phyloP scores from a whole-genome alignment of 2,113 vertebrate genomes.

The Vulpes lagopus region DNA sequence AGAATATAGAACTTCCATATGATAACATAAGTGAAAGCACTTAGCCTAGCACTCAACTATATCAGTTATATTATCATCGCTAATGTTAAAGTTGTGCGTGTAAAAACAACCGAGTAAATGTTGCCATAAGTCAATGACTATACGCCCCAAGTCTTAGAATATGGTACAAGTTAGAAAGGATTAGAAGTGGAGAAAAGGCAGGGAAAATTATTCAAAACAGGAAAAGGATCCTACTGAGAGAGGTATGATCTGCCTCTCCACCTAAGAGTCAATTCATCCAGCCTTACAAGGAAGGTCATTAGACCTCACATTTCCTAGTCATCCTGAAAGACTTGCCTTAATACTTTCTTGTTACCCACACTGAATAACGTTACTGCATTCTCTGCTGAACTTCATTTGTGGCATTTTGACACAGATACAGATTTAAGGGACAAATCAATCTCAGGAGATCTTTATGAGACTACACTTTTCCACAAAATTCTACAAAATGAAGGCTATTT shows the following conservation, averaged over 20 bases:
- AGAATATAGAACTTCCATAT: not conserved
- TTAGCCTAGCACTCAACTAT: not conserved
- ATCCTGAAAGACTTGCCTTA: slow-evolving; percentile 9
- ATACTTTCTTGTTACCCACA: not conserved
- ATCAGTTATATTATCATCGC: not conserved
- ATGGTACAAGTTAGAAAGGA: not conserved
- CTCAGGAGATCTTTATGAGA: slow-evolving; percentile 29
- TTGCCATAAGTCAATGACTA: not conserved
- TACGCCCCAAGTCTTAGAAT: not conserved
- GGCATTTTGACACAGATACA: slow-evolving; percentile 33
- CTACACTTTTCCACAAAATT: slow-evolving; percentile 43
- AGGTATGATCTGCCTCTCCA: not conserved
- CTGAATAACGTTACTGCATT: not conserved
- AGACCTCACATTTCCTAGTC: not conserved
- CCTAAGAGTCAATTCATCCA: not conserved
- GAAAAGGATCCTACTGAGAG: not conserved
- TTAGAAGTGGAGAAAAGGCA: not conserved
- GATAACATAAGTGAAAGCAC: not conserved
- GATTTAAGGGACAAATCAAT: not conserved
- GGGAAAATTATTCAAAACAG: not conserved
- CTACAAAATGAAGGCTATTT: slow-evolving; percentile 39
- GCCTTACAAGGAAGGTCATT: not conserved
- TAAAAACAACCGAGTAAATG: not conserved
- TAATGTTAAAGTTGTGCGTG: slow-evolving; percentile 8
- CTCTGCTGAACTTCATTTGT: slow-evolving; percentile 36